These are phyloP conservation scores for Ceratothoa steindachneri DNA, from an alignment of 2,888 invertebrate species.

Conservation along the genomic window DNA sequence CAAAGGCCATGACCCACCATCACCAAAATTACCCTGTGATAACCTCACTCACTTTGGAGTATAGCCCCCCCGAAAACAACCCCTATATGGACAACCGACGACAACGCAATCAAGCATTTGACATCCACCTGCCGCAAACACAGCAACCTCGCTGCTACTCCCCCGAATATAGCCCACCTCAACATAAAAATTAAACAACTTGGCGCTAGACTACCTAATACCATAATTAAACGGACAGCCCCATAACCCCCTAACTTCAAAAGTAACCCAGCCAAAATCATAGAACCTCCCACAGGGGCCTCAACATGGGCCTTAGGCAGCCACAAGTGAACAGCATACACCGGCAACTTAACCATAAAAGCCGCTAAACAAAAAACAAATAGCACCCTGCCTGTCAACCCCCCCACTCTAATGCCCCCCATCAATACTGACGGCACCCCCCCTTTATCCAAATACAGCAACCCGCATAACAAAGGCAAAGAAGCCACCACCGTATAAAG, in stretches of 20 bases:
- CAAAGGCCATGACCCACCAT: constrained; percentile 18
- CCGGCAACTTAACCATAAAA: constrained; percentile 69
- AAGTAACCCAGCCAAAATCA: constrained; percentile 69
- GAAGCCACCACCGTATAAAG: constrained; percentile 69
- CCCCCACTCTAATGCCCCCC: no score
- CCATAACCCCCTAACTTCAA: constrained; percentile 70
- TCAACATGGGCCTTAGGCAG: constrained; percentile 72
- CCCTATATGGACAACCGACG: constrained; percentile 68
- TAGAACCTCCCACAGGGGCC: constrained; percentile 67
- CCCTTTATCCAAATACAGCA: no score
- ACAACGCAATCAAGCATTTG: constrained; percentile 70
- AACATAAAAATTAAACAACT: no score
- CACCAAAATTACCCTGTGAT: constrained; percentile 1
- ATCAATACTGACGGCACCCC: no score
- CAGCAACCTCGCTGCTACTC: constrained; percentile 61
- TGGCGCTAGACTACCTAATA: no score
- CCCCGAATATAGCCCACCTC: constrained; percentile 62
- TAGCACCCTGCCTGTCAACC: no score
- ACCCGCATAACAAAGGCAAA: constrained; percentile 62
- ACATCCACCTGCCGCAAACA: constrained; percentile 69
- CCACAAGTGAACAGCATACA: constrained; percentile 68
- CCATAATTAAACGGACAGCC: no score
- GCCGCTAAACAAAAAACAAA: constrained; percentile 60
- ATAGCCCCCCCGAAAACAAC: constrained; percentile 52
- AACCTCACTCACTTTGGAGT: not conserved